These are phyloP conservation scores for Criorhina ranunculi DNA, from an alignment of 2,888 invertebrate species.

Conservation along the genomic window DNA sequence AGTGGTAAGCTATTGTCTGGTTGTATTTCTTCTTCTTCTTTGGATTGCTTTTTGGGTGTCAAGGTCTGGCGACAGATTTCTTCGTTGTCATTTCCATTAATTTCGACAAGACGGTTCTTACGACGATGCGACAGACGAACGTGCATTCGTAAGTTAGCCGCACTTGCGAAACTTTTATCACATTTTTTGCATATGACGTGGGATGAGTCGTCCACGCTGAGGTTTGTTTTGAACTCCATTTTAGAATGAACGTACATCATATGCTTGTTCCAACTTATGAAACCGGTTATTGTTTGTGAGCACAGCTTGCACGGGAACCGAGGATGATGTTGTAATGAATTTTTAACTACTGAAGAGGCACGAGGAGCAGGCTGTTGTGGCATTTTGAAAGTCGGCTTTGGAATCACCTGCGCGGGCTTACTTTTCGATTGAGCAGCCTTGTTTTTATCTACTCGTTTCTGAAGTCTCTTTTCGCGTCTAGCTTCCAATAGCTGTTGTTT, in stretches of 20 bases:
- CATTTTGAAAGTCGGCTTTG: constrained; percentile 71
- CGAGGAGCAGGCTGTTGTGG: constrained; percentile 70
- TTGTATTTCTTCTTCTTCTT: constrained; percentile 14
- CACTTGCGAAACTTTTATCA: constrained; percentile 61
- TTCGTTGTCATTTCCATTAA: constrained; percentile 69
- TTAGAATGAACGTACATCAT: constrained; percentile 45
- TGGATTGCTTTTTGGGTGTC: constrained; percentile 52
- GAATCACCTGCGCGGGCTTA: constrained; percentile 6
- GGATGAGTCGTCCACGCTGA: background rate
- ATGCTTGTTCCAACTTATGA: constrained; percentile 61
- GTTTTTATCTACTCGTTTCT: constrained; percentile 28
- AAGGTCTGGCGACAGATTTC: constrained; percentile 62
- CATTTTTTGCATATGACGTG: constrained; percentile 52
- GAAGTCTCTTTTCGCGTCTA: constrained; percentile 42
- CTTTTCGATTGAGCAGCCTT: constrained; percentile 8
- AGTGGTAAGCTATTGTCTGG: constrained; percentile 1
- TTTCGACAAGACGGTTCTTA: constrained; percentile 64
- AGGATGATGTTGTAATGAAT: constrained; percentile 35
- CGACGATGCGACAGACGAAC: constrained; percentile 64
- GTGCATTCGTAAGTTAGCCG: constrained; percentile 41
- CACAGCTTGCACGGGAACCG: constrained; percentile 59
- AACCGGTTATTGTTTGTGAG: constrained; percentile 32
- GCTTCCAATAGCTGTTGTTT: constrained; percentile 57
- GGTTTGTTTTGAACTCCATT: constrained; percentile 22
- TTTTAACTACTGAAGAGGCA: constrained; percentile 53